Evolutionary conservation across 2,113 vertebrate species (phyloP).

Genomic region (Pungitius pungitius): DNA sequence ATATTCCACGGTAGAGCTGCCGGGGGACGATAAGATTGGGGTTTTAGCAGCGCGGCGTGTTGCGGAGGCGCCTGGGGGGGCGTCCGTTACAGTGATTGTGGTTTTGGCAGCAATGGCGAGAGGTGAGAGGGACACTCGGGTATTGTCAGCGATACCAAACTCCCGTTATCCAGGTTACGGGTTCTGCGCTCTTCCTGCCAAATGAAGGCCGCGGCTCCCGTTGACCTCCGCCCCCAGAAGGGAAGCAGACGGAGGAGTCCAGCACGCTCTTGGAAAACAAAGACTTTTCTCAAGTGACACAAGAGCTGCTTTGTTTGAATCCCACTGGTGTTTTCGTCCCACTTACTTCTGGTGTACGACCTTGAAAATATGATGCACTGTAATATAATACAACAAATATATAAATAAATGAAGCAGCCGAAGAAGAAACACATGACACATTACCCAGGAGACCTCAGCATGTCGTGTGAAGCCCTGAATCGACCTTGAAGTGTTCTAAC

Average conservation of each 20-base stretch:
- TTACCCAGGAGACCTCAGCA: neutral
- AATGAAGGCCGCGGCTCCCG: constrained; percentile 7
- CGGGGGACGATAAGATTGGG: constrained; percentile 50
- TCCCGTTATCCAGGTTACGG: constrained; percentile 17
- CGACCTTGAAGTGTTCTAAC: neutral
- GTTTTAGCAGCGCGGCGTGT: constrained; percentile 12
- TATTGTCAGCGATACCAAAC: constrained; percentile 26
- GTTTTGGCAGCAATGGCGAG: constrained; percentile 47
- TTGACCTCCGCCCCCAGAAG: neutral
- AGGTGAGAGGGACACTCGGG: constrained; percentile 35
- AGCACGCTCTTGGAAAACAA: neutral
- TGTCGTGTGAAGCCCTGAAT: neutral
- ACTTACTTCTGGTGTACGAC: constrained; percentile 22
- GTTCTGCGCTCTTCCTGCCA: constrained; percentile 18
- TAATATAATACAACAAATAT: neutral
- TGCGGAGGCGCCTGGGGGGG: constrained; percentile 48
- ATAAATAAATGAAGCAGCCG: constrained; percentile 3
- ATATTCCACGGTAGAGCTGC: constrained; percentile 56
- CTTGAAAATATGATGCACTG: constrained; percentile 19
- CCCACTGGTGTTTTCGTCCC: constrained; percentile 18
- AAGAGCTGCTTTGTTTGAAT: constrained; percentile 16
- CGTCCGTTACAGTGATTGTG: constrained; percentile 43
- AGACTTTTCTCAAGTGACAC: constrained; percentile 19
- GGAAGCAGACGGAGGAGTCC: neutral
- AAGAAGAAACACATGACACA: neutral